These are phyloP conservation scores for Mungos mungo DNA, from an alignment of 2,113 vertebrate species.

Conservation along the genomic window DNA sequence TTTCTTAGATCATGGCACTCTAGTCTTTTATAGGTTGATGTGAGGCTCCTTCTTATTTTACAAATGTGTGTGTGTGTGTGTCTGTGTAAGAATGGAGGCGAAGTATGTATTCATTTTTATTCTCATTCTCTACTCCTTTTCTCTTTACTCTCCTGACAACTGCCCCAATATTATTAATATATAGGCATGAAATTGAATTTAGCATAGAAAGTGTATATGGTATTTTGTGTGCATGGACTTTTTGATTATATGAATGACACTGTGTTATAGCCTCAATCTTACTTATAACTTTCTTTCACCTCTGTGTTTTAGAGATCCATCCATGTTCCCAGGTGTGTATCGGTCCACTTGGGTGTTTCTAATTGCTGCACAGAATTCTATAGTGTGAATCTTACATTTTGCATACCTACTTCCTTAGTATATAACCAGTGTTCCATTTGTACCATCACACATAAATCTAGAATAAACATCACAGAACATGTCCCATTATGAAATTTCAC, in stretches of 20 bases:
- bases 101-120: neutral
- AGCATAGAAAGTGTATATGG: neutral
- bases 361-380: neutral
- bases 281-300: neutral
- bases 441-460: neutral
- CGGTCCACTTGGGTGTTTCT: neutral
- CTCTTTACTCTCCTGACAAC: neutral
- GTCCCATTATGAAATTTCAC: neutral
- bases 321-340: neutral
- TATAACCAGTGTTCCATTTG: neutral
- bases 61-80: neutral
- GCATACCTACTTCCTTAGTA: neutral
- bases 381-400: neutral
- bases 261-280: neutral
- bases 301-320: neutral
- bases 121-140: neutral
- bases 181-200: slow-evolving; percentile 4
- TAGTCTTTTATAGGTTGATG: neutral
- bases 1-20: neutral
- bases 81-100: neutral
- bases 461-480: neutral
- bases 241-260: neutral
- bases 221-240: neutral
- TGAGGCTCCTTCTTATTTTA: neutral
- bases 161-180: neutral